Conservation (phyloP, 2,797 vertebrate species). For the Limnodromus scolopaceus region DNA sequence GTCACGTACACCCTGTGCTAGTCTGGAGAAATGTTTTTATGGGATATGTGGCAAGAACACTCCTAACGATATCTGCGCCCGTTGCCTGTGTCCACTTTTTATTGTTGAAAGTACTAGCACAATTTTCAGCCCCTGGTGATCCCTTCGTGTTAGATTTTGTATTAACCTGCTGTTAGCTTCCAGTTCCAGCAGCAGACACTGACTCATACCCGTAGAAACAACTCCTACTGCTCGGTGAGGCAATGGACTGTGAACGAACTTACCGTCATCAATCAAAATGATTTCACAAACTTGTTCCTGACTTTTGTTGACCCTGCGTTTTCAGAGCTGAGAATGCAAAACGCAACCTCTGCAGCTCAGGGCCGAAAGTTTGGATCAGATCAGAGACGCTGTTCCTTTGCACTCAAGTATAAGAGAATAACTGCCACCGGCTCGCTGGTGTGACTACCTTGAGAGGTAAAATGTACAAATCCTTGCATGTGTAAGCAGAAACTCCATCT, state of each 20-base stretch:
- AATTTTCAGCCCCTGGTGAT: not conserved
- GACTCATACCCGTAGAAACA: not conserved
- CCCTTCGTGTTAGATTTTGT: not conserved
- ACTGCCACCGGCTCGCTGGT: not conserved
- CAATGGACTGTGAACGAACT: not conserved
- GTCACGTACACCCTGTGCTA: not conserved
- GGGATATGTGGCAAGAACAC: not conserved
- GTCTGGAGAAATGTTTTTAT: not conserved
- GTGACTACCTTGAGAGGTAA: not conserved
- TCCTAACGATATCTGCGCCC: not conserved
- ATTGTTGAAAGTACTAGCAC: not conserved
- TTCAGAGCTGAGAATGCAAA: not conserved
- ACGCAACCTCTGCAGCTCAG: not conserved
- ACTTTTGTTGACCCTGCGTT: not conserved
- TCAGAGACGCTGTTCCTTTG: not conserved
- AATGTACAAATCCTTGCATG: not conserved
- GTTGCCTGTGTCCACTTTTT: not conserved
- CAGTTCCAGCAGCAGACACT: not conserved
- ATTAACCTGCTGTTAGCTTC: not conserved
- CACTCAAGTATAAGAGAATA: not conserved
- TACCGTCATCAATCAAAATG: not conserved
- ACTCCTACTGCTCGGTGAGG: not conserved
- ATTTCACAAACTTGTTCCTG: constrained; percentile 33
- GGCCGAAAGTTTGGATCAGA: not conserved
- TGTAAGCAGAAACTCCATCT: not conserved